Base-by-base conservation (phyloP, 2,888 invertebrate species). In the Chalcosyrphus nemorum region DNA sequence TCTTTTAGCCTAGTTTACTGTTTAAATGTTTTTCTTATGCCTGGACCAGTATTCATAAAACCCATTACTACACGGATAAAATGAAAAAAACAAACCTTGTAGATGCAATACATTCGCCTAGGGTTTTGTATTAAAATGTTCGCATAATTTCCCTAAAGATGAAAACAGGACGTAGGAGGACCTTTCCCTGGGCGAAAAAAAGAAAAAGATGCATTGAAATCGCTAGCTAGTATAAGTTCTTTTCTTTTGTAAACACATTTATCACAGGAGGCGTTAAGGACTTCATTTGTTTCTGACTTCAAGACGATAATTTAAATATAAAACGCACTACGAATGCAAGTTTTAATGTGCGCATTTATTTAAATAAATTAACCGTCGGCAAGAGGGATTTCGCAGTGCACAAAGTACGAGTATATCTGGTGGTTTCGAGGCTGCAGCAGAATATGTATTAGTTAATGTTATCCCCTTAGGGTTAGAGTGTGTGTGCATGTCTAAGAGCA, bases 331-430 rank as follows among this genome's bases (percentile, higher is more conserved):
- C 47, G 35, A 66, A 43, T 45, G 56, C 56, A 63, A 35, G 43
- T 56, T 68, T 56, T 61, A 81, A 74, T 74, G 80, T 68, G 50
- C 43, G 54, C 61, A 81, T 74, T 68, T 68, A 68, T 81, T 81
- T 81, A 74, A 80, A 80, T 80, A 74, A 74, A 56, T 81, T 74
- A 74, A 81, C 61, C 38, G 27, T 13, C 45, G 4, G 63, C 45
- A 65, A 65, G 35, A 43, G 24, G 27, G 29, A 45, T 56, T 43
- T 29, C 45, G 32, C 56, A 29, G 24, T 24, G n/a, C n/a, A n/a
- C 21, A 29, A 45, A 61, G 15, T 19, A n/a, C 15, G 2, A n/a
- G 29, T 45, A 32, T 45, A 1, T 54, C n/a, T 47, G 24, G 27
- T 29, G 66, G 59, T 59, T 59, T 43, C 6, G 52, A 43, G 50